Base-by-base conservation (phyloP, 1,140 invertebrate genomes). In the Aphaenogaster rudis region DNA sequence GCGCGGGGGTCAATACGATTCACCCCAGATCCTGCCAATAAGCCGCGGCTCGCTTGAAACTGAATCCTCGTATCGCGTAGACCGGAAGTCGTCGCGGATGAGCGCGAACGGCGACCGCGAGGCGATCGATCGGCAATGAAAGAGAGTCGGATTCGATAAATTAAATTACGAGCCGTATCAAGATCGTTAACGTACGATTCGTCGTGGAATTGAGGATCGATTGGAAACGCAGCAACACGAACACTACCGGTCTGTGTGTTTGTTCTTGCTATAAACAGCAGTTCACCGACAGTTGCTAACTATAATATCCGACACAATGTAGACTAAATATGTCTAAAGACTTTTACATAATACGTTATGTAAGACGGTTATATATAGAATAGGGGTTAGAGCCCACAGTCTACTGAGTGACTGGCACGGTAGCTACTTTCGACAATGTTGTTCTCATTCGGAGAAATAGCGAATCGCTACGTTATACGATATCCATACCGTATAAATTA, bases 171-270 rank as follows among this genome's bases (percentile, higher is more conserved):
- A 91, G 86, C 69, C 88, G 48, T n/a, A 88, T 88, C 84, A 52
- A 64, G 90, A 79, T 92, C 91, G 88, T 93, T 94, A 93, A 94
- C 90, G 90, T 93, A 91, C 80, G 86, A 93, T 74, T 85, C 84
- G 91, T 93, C 91, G 48, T 11, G 48, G 42, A 36, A 36, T 72
- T 5, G 52, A 72, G 67, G 11, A 59, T 74, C 54, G 54, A 84
- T 84, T 61, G 80, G 11, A 84, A 76, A 76, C 13, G 57, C 11
- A n/a, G 39, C 28, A 13, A n/a, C 5, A 11, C 39, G 36, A 28
- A 59, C 7, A 21, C 39, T 28, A 64, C 7, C n/a, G 33, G 39
- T 21, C 33, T 54, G 33, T 11, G 15, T 59, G 39, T 82, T 74
- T 59, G 39, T 54, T 61, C 28, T 36, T 48, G 50, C 39, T 57